Conservation (phyloP, 2,113 vertebrate species). For the Macquaria ambigua region DNA sequence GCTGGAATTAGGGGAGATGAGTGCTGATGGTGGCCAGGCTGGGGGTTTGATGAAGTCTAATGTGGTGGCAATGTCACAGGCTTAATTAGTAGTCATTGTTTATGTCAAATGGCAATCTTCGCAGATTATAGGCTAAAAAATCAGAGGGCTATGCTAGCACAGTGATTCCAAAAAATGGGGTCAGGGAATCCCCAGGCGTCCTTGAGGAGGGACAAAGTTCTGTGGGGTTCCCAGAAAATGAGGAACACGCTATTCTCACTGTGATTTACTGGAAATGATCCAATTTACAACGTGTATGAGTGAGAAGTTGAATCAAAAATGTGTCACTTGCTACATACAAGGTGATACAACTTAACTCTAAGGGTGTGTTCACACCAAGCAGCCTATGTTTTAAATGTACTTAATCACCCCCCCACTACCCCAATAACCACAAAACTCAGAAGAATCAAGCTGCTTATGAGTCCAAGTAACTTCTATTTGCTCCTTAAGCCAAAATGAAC, state of each 20-base stretch:
- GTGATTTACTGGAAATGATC: background rate
- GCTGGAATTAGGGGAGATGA: conserved; percentile 49
- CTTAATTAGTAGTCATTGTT: conserved; percentile 61
- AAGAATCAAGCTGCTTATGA: background rate
- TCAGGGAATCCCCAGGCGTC: conserved; percentile 32
- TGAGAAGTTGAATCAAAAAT: background rate
- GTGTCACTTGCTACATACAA: background rate
- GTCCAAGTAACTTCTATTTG: background rate
- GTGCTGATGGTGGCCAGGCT: conserved; percentile 49
- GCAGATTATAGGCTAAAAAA: conserved; percentile 39
- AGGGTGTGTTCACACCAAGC: background rate
- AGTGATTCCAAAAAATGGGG: conserved; percentile 3
- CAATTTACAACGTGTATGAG: background rate
- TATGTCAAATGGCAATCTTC: conserved; percentile 29
- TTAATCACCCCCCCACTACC: background rate
- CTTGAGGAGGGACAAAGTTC: background rate
- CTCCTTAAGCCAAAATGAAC: background rate
- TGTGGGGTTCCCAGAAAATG: background rate
- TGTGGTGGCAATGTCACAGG: conserved; percentile 38
- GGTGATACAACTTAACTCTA: background rate
- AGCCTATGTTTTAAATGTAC: background rate
- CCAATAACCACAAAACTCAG: background rate
- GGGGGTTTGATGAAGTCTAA: conserved; percentile 56
- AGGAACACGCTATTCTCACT: background rate
- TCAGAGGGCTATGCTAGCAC: background rate